A percentile compares a stretch with the other conserved stretches of the same genome.
Evolutionary conservation across 2,888 invertebrate genomes (phyloP).

Genomic region (Aphodius granarius): DNA sequence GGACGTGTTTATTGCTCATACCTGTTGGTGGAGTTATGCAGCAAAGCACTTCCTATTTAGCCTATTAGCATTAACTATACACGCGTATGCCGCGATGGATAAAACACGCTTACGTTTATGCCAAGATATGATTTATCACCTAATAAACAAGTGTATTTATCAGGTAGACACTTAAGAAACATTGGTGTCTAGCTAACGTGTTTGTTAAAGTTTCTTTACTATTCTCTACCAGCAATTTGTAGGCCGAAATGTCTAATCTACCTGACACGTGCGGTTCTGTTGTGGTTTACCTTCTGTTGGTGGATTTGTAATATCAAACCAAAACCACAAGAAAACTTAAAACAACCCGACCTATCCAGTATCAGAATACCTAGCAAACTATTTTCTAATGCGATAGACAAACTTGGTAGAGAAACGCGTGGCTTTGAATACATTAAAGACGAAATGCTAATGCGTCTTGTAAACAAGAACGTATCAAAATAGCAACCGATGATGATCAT

Average conservation of each 20-base stretch:
- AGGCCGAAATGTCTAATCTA: no score
- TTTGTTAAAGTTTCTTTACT: no score
- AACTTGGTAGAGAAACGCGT: not conserved
- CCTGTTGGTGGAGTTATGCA: slow-evolving; percentile 3
- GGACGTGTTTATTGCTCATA: not conserved
- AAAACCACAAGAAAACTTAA: not conserved
- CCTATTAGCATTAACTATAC: not conserved
- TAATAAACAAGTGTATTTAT: not conserved
- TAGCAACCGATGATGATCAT: not conserved
- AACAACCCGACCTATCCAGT: not conserved
- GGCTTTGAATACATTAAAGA: not conserved
- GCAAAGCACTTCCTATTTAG: slow-evolving; percentile 26
- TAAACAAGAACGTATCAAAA: not conserved
- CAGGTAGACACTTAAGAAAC: no score
- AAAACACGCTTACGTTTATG: not conserved
- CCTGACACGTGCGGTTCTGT: no score
- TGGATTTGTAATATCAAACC: not conserved
- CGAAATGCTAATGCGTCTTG: not conserved
- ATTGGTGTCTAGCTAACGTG: no score
- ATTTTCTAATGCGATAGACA: not conserved
- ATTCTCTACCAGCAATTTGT: no score
- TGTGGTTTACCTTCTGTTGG: no score
- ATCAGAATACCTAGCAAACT: not conserved
- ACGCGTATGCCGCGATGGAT: not conserved
- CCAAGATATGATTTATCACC: not conserved